Conservation (phyloP, 2,888 invertebrate species). For the Hydrotaea cyrtoneurina region DNA sequence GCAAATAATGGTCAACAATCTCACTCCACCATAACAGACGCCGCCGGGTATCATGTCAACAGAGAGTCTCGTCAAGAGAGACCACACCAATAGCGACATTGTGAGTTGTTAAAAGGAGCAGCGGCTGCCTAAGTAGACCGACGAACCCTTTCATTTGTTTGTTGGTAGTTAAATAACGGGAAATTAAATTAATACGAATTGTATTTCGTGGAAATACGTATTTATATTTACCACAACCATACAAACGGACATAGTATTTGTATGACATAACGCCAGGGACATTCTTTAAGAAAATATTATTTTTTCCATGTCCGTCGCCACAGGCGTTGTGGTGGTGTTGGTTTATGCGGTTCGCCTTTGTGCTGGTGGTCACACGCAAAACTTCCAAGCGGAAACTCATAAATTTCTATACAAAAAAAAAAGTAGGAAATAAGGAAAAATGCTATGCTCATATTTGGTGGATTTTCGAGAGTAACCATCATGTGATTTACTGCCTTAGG, state of each 20-base stretch:
- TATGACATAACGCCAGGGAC: neutral
- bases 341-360: neutral
- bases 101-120: neutral
- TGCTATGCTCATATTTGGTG: neutral
- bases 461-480: neutral
- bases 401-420: neutral
- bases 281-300: neutral
- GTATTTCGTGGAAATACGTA: conserved; percentile 2
- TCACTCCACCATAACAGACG: too few relatives aligned
- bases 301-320: neutral
- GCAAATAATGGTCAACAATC: conserved; percentile 24
- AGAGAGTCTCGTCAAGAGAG: neutral
- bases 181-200: neutral
- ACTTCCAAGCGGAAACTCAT: neutral
- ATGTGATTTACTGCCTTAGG: neutral
- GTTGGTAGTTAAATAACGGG: neutral
- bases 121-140: neutral
- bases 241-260: too few relatives aligned
- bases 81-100: neutral
- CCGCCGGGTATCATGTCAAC: neutral
- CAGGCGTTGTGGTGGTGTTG: neutral
- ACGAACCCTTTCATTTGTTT: neutral
- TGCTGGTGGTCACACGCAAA: neutral
- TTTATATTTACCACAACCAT: neutral
- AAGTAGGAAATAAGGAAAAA: too few relatives aligned